These are phyloP conservation scores for Crambe crambe DNA, from an alignment of 37 sponge, comb jelly and placozoan genomes.

Conservation along the genomic window DNA sequence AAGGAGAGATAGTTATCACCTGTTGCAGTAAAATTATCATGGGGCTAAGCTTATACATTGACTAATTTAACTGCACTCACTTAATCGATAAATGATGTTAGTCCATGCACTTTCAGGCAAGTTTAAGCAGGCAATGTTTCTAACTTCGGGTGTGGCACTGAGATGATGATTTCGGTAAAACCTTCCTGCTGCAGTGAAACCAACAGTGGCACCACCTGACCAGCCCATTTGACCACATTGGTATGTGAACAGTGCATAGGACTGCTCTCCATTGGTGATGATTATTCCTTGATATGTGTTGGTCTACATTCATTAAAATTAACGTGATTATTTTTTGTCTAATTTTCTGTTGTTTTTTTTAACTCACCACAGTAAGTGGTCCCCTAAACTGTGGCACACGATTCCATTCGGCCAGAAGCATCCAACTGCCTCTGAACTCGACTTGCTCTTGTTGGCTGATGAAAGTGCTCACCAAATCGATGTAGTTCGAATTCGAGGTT, in stretches of 20 bases:
- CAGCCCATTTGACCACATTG: conserved; percentile 37
- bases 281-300: conserved; percentile 53
- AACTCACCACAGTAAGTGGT: background rate
- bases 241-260: conserved; percentile 54
- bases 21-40: background rate
- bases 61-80: background rate
- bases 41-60: too few species aligned
- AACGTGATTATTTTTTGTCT: background rate
- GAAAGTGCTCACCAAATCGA: conserved; percentile 11
- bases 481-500: background rate
- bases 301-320: conserved; percentile 5
- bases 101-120: conserved; percentile 12
- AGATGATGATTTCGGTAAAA: conserved; percentile 13
- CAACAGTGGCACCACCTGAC: conserved; percentile 31
- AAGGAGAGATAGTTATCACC: conserved; percentile 23
- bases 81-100: conserved; percentile 20
- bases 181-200: conserved; percentile 27
- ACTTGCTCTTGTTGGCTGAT: conserved; percentile 5
- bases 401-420: conserved; percentile 24
- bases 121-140: conserved; percentile 24
- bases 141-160: background rate
- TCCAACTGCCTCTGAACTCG: conserved; percentile 23
- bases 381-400: conserved; percentile 2
- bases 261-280: conserved; percentile 17
- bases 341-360: background rate